Percentiles rank a stretch among this genome's conserved stretches.
phyloP scores from a whole-genome alignment of 2,797 vertebrate genomes.

The Chaetophractus vellerosus region DNA sequence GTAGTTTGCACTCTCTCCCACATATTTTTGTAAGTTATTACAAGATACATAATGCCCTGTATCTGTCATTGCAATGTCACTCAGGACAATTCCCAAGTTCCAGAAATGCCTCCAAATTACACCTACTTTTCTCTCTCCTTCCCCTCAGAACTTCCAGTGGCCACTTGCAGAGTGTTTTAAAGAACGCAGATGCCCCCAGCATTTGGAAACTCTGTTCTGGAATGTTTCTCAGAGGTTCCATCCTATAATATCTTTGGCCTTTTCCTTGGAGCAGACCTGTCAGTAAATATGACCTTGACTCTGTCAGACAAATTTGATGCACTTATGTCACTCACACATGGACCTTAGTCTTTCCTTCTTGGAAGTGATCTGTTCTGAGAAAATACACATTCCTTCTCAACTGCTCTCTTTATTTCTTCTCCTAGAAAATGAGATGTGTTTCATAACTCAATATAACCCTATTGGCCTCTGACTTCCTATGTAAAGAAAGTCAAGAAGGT shows the following conservation, averaged over 20 bases:
- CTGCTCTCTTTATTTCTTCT: constrained; percentile 6
- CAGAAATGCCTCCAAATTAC: no score
- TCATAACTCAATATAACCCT: not conserved
- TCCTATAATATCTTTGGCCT: constrained; percentile 80
- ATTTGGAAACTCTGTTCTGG: constrained; percentile 87
- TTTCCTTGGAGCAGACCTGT: constrained; percentile 68
- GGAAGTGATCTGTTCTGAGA: not conserved
- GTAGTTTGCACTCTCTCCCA: no score
- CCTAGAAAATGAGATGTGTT: constrained; percentile 15
- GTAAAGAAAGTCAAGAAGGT: constrained; percentile 30
- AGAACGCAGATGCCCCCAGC: no score
- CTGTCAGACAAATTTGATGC: constrained; percentile 33
- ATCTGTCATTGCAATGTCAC: no score
- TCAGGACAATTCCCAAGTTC: no score
- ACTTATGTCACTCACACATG: not conserved
- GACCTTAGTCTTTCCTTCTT: not conserved
- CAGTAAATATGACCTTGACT: constrained; percentile 61
- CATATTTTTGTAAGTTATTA: no score
- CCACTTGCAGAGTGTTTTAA: no score
- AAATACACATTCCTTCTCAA: constrained; percentile 50
- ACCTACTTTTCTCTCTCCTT: no score
- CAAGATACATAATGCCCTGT: no score
- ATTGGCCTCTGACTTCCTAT: not conserved
- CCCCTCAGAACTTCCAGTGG: no score
- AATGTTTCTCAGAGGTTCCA: constrained; percentile 86